Base-by-base conservation (phyloP, 2,888 invertebrate genomes). In the Callyntrura guangdongensis region DNA sequence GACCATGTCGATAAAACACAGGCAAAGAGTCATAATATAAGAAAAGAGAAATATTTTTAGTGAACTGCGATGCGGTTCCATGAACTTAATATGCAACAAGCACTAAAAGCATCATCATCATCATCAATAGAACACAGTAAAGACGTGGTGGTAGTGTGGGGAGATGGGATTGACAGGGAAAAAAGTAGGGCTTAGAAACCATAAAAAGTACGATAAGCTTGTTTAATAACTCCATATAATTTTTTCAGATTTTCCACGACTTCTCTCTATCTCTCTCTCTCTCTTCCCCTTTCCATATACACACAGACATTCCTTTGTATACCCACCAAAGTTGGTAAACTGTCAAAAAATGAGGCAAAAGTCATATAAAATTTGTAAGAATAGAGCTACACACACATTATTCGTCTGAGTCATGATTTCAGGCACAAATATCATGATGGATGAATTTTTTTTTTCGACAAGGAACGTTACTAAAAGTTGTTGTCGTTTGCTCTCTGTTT, bases 141-240 rank as follows among this genome's bases (percentile, higher is more conserved):
- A 36, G 36, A 36, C 36, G 36, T 36, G 36, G 36, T 36, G 36
- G 36, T 36, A 6, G 36, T 36, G 2, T 4, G 36, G 36, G 36
- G 36, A 36, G 2, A 36, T 36, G 36, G 6, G 36, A 36, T 36
- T 36, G 36, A 72, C 17, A 22, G 69, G 67, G 0, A 17, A 84
- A 69, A 84, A 84, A 84, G 84, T 84, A 84, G 84, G 84, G n/a
- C 84, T 81, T 67, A 84, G 45, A 47, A 49, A 53, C 14, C 67
- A 47, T 61, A 47, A 67, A 84, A 84, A 69, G n/a, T 79, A n/a
- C 22, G 74, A 74, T 74, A 74, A 74, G 49, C 74, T 12, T 64
- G 14, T 74, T 74, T 74, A 47, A 74, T 72, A 72, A 45, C 72
- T 49, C 22, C 59, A 59, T n/a, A n/a, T n/a, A 17, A 59, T 17